Evolutionary conservation across 2,888 invertebrate species (phyloP).

Genomic region (Ophion obscuratus): DNA sequence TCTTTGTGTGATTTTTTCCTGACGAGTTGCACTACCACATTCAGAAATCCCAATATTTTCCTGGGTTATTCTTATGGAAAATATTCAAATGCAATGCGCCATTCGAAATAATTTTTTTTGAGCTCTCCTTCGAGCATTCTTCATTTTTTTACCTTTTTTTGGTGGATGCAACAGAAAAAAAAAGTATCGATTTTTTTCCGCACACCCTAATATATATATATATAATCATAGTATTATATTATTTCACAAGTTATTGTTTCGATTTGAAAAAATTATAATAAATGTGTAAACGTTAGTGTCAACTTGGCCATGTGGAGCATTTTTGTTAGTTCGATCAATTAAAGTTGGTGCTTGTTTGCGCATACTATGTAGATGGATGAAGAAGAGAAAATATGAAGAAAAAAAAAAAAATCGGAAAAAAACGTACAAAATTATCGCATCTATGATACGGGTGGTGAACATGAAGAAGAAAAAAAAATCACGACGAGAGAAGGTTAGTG

Average conservation of each 20-base stretch:
- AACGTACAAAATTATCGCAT: constrained; percentile 78
- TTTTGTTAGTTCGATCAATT: constrained; percentile 80
- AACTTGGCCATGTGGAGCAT: constrained; percentile 84
- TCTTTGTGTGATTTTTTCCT: too few relatives aligned
- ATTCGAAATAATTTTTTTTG: too few relatives aligned
- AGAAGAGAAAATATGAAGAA: constrained; percentile 41
- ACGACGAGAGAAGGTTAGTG: constrained; percentile 78
- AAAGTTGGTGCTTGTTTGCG: constrained; percentile 74
- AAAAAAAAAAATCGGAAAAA: constrained; percentile 57
- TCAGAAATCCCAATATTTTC: too few relatives aligned
- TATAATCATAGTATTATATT: constrained; percentile 47
- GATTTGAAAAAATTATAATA: constrained; percentile 58
- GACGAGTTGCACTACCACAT: too few relatives aligned
- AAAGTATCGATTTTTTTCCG: too few relatives aligned
- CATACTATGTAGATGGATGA: constrained; percentile 80
- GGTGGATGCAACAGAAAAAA: too few relatives aligned
- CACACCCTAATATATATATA: constrained; percentile 11
- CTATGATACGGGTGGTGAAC: constrained; percentile 75
- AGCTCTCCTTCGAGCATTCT: too few relatives aligned
- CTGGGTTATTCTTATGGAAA: too few relatives aligned
- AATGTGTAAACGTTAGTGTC: constrained; percentile 81
- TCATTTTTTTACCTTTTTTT: too few relatives aligned
- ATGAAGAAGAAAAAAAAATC: constrained; percentile 71
- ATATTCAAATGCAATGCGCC: too few relatives aligned
- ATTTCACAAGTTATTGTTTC: constrained; percentile 67